Evolutionary conservation across 2,888 invertebrate species (phyloP).

Genomic region (Trachelus stipa): DNA sequence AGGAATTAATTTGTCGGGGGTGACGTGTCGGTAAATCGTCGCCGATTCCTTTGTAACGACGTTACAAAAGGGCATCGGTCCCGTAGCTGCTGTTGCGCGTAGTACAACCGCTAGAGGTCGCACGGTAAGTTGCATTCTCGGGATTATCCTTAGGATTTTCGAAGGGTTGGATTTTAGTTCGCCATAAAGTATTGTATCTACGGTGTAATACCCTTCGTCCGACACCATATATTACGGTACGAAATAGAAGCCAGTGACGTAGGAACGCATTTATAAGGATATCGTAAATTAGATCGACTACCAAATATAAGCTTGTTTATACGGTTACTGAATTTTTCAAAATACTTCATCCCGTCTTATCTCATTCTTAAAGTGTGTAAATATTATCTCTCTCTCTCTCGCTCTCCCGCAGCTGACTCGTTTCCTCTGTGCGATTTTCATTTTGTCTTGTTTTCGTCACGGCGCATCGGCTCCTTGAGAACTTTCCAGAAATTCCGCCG

Average conservation of each 20-base stretch:
- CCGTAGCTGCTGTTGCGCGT: not conserved
- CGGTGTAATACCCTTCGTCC: constrained; percentile 4
- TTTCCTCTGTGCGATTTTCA: not conserved
- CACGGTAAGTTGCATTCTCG: not conserved
- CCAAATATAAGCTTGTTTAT: not conserved
- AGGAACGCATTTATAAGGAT: constrained; percentile 19
- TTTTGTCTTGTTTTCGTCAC: constrained; percentile 17
- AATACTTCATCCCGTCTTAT: not conserved
- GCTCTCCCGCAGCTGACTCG: not conserved
- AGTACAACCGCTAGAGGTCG: not conserved
- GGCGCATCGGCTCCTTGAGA: constrained; percentile 25
- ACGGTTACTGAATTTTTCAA: not conserved
- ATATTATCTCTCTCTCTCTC: constrained; percentile 6
- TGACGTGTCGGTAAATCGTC: constrained; percentile 61
- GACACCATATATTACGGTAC: constrained; percentile 21
- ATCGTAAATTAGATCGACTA: not conserved
- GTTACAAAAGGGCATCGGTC: not conserved
- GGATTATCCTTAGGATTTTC: not conserved
- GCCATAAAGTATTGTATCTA: not conserved
- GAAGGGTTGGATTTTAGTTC: not conserved
- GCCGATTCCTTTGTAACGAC: constrained; percentile 28
- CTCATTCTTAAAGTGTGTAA: not conserved
- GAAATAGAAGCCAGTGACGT: constrained; percentile 25
- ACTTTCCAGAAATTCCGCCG: constrained; percentile 46
- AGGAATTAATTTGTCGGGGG: constrained; percentile 61